Evolutionary conservation across 2,113 vertebrate species (phyloP).

Genomic region (Eurystomus gularis): DNA sequence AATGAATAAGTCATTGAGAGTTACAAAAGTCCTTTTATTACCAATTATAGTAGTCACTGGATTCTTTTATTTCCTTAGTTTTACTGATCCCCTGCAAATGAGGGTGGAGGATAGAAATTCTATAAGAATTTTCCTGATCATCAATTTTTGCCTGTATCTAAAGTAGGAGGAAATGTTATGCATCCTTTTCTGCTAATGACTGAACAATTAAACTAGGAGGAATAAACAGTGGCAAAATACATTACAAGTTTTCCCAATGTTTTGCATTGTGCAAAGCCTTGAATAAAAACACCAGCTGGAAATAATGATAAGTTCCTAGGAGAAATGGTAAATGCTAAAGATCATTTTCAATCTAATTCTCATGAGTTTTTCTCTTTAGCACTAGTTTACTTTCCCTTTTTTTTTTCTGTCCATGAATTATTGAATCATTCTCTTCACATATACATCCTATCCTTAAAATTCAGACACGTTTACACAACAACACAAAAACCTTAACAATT

Average conservation of each 20-base stretch:
- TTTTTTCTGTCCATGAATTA: background rate
- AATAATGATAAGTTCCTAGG: background rate
- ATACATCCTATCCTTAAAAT: background rate
- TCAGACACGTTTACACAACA: background rate
- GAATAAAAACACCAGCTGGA: background rate
- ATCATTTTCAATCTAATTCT: background rate
- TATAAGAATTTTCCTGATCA: background rate
- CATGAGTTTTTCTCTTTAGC: background rate
- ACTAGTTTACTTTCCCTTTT: background rate
- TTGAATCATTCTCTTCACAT: background rate
- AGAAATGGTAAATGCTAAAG: background rate
- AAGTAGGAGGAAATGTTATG: background rate
- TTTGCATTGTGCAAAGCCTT: background rate
- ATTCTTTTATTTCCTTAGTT: background rate
- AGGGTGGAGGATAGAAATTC: background rate
- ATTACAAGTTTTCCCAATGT: background rate
- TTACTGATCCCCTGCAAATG: background rate
- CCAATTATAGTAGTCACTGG: background rate
- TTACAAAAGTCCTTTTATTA: background rate
- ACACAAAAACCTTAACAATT: background rate
- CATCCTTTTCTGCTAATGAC: background rate
- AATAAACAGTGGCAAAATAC: background rate
- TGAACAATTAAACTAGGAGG: background rate
- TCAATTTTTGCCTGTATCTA: background rate
- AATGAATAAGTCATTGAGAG: background rate